A percentile compares a stretch with the other conserved stretches of the same genome.
These are phyloP conservation scores for Rapana venosa DNA, from an alignment of 2,888 invertebrate species.

Conservation along the genomic window DNA sequence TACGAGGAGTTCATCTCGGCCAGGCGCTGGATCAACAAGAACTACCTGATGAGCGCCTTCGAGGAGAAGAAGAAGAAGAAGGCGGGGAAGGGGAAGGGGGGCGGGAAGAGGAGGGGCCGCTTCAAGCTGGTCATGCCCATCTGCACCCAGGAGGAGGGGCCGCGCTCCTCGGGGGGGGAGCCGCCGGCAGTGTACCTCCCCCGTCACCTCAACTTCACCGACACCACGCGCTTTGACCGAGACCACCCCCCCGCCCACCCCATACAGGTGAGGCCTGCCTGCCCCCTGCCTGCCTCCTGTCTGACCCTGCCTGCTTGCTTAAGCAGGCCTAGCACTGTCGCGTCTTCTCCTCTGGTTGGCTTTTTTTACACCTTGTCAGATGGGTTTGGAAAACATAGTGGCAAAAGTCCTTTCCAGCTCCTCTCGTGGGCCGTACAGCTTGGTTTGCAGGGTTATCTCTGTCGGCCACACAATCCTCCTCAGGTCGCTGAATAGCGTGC, in stretches of 20 bases:
- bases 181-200: slow-evolving; percentile 76
- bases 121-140: slow-evolving; percentile 77
- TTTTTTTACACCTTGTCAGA: no score
- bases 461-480: no score
- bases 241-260: slow-evolving; percentile 77
- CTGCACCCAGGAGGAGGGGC: slow-evolving; percentile 74
- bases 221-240: slow-evolving; percentile 75
- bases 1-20: slow-evolving; percentile 76
- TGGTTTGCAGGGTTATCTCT: no score
- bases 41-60: slow-evolving; percentile 74
- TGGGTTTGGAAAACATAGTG: no score
- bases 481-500: no score
- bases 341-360: no score
- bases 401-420: no score
- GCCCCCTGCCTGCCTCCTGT: no score
- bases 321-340: no score
- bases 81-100: slow-evolving; percentile 70
- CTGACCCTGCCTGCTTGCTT: no score
- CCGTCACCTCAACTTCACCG: slow-evolving; percentile 75
- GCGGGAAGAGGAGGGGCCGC: slow-evolving; percentile 75
- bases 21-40: slow-evolving; percentile 78
- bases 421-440: no score
- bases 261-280: slow-evolving; percentile 54
- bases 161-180: slow-evolving; percentile 74
- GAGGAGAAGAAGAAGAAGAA: slow-evolving; percentile 78